These are phyloP conservation scores for Lagocephalus sceleratus DNA, from an alignment of 2,797 vertebrate species.

Conservation along the genomic window DNA sequence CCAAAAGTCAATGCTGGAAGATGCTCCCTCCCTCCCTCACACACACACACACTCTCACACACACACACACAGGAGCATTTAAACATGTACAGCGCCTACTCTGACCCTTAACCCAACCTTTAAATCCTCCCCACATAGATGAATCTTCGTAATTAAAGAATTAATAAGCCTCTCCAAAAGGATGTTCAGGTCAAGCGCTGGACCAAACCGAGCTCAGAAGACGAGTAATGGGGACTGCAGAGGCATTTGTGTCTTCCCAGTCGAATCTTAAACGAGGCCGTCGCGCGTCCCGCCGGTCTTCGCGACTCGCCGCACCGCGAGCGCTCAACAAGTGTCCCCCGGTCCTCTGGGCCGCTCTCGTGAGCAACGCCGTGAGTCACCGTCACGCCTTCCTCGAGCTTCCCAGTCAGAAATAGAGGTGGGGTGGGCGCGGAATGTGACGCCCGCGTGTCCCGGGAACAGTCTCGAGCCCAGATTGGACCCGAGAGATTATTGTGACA, in stretches of 20 bases:
- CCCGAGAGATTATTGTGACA: constrained; percentile 46
- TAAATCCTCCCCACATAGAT: no score
- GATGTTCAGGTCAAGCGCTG: no score
- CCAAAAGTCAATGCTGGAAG: constrained; percentile 63
- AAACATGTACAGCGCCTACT: no score
- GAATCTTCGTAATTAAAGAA: no score
- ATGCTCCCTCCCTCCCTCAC: constrained; percentile 30
- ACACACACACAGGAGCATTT: background rate
- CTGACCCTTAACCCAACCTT: no score
- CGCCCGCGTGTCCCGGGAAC: constrained; percentile 43
- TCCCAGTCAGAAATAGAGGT: constrained; percentile 65
- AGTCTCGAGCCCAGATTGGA: constrained; percentile 44
- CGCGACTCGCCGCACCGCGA: background rate
- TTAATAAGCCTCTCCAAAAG: no score
- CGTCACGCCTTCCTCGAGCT: constrained; percentile 59
- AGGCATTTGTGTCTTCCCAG: no score
- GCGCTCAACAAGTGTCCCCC: constrained; percentile 16
- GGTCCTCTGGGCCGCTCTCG: constrained; percentile 22
- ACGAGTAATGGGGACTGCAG: no score
- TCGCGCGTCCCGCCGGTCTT: background rate
- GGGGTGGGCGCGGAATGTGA: constrained; percentile 56
- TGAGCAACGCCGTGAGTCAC: constrained; percentile 61
- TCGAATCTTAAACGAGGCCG: background rate
- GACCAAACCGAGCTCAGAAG: no score
- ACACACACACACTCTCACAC: constrained; percentile 9